These are phyloP conservation scores for Eumaeus atala DNA, from an alignment of 1,140 invertebrate genomes.

Conservation along the genomic window DNA sequence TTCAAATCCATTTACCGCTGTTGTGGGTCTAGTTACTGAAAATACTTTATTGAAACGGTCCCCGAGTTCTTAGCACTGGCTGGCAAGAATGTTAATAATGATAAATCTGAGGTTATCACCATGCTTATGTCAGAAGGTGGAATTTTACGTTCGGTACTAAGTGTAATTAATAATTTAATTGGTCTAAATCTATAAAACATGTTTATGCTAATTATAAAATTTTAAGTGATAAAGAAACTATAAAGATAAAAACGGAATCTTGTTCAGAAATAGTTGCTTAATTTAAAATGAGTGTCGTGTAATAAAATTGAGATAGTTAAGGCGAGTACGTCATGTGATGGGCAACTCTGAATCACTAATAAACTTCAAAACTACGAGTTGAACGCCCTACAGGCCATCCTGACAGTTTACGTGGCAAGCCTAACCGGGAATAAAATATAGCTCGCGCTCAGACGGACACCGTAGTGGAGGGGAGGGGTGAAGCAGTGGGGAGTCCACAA, in stretches of 20 bases:
- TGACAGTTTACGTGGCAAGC: conserved; percentile 67
- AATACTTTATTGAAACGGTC: no score
- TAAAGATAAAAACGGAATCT: no score
- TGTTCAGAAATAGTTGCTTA: no score
- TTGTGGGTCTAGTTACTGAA: no score
- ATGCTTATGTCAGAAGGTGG: no score
- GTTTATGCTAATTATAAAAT: not conserved
- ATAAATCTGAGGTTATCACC: no score
- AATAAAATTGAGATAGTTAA: no score
- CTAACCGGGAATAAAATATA: conserved; percentile 68
- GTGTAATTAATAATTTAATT: not conserved
- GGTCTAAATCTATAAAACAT: not conserved
- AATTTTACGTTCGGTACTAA: no score
- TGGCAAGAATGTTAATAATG: no score
- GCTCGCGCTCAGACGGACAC: conserved; percentile 60
- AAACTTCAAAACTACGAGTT: conserved; percentile 33
- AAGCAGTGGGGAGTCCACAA: conserved; percentile 43
- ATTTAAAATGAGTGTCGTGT: no score
- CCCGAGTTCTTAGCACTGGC: not conserved
- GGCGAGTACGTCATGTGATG: no score
- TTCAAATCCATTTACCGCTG: conserved; percentile 11
- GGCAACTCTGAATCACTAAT: conserved; percentile 3
- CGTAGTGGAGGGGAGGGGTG: conserved; percentile 30
- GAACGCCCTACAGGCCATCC: conserved; percentile 63
- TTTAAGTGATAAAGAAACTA: no score